Evolutionary conservation across 2,888 invertebrate genomes (phyloP).

Genomic region (Agrypnus murinus): DNA sequence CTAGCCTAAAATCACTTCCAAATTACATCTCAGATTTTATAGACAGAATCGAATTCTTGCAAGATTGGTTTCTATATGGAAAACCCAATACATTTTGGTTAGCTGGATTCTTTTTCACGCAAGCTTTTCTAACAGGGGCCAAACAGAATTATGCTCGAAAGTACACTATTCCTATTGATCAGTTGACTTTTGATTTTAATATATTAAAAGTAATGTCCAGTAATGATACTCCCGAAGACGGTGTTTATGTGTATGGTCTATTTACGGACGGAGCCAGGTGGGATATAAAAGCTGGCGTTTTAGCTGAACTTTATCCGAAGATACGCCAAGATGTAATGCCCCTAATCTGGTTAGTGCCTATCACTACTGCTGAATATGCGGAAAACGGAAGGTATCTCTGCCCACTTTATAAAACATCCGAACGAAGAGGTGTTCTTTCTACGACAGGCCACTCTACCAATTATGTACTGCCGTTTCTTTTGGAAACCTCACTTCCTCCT

Average conservation of each 20-base stretch:
- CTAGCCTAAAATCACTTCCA: conserved; percentile 89
- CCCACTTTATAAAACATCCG: conserved; percentile 88
- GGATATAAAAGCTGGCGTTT: conserved; percentile 76
- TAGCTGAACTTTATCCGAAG: conserved; percentile 89
- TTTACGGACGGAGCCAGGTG: conserved; percentile 92
- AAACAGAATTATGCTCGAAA: conserved; percentile 93
- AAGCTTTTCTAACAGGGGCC: conserved; percentile 93
- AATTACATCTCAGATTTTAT: conserved; percentile 88
- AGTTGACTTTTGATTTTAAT: conserved; percentile 83
- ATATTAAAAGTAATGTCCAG: conserved; percentile 69
- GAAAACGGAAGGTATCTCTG: conserved; percentile 78
- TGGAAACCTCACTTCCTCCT: conserved; percentile 79
- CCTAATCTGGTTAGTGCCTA: conserved; percentile 83
- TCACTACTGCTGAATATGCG: conserved; percentile 72
- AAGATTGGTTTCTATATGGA: conserved; percentile 79
- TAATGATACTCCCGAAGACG: conserved; percentile 69
- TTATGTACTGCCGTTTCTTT: conserved; percentile 84
- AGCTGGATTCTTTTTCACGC: conserved; percentile 94
- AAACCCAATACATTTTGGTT: conserved; percentile 92
- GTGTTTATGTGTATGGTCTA: conserved; percentile 83
- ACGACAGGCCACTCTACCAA: conserved; percentile 92
- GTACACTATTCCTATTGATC: conserved; percentile 90
- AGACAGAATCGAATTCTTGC: conserved; percentile 83
- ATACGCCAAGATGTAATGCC: conserved; percentile 87
- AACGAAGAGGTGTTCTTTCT: conserved; percentile 84